Conservation (phyloP, 1,140 invertebrate species). For the Homalodisca vitripennis region DNA sequence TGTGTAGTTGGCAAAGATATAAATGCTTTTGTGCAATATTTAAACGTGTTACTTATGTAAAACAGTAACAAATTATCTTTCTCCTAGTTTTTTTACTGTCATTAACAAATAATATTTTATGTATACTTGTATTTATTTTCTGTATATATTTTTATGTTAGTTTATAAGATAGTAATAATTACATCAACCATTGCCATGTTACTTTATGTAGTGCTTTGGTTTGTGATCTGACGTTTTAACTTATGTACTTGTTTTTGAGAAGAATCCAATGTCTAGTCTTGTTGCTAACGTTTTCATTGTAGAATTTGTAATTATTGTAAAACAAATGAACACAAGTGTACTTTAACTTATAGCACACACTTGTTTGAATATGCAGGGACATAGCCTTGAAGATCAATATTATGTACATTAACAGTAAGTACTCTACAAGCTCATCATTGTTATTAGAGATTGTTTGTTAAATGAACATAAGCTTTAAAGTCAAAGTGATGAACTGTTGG, state of each 20-base stretch:
- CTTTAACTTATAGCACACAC: no score
- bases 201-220: neutral
- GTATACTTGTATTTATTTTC: conserved; percentile 9
- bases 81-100: neutral
- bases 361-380: no score
- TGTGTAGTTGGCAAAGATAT: no score
- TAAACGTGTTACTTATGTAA: neutral
- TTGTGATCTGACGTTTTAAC: conserved; percentile 7
- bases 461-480: conserved; percentile 13
- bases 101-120: neutral
- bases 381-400: no score
- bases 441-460: neutral
- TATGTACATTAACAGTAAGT: no score
- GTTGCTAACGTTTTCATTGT: neutral
- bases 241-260: neutral
- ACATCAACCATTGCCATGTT: neutral
- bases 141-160: neutral
- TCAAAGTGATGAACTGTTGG: conserved; percentile 7
- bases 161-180: neutral
- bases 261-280: neutral
- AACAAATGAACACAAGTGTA: no score
- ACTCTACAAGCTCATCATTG: no score
- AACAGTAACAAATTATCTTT: neutral
- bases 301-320: neutral
- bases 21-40: neutral